phyloP scores from a whole-genome alignment of 2,797 vertebrate species.

The Leucoraja ocellata region DNA sequence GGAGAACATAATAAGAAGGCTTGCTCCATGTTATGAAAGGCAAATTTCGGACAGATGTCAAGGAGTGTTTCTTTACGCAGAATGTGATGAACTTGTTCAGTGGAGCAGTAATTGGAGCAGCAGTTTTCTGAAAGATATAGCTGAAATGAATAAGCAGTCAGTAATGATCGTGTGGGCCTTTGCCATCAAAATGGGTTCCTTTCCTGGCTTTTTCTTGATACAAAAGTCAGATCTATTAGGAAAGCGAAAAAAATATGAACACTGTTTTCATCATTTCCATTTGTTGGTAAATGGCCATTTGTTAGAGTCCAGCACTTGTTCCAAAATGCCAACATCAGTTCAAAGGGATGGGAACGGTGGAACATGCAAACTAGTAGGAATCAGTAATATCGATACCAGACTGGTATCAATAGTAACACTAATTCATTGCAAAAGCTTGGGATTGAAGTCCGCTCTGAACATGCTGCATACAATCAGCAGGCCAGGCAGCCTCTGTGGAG shows the following conservation, averaged over 20 bases:
- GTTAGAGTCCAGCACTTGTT: background rate
- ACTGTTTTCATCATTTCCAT: background rate
- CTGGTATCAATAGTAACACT: too few relatives aligned
- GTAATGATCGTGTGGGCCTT: background rate
- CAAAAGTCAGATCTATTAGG: background rate
- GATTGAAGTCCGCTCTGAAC: background rate
- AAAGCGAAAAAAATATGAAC: background rate
- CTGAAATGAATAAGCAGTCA: background rate
- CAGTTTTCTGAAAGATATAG: background rate
- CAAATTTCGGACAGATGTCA: background rate
- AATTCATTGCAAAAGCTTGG: background rate
- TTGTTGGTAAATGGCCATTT: background rate
- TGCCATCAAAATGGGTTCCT: background rate
- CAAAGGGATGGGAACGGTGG: too few relatives aligned
- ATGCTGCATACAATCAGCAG: too few relatives aligned
- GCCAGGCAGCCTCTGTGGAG: too few relatives aligned
- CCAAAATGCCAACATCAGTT: too few relatives aligned
- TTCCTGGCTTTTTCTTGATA: background rate
- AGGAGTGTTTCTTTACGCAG: background rate
- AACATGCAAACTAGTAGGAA: too few relatives aligned
- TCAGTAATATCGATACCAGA: too few relatives aligned
- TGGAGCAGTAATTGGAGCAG: background rate
- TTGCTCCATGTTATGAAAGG: background rate
- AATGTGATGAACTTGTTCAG: background rate
- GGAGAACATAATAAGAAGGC: background rate